Conservation (phyloP, 2,113 vertebrate species). For the Electrona antarctica region DNA sequence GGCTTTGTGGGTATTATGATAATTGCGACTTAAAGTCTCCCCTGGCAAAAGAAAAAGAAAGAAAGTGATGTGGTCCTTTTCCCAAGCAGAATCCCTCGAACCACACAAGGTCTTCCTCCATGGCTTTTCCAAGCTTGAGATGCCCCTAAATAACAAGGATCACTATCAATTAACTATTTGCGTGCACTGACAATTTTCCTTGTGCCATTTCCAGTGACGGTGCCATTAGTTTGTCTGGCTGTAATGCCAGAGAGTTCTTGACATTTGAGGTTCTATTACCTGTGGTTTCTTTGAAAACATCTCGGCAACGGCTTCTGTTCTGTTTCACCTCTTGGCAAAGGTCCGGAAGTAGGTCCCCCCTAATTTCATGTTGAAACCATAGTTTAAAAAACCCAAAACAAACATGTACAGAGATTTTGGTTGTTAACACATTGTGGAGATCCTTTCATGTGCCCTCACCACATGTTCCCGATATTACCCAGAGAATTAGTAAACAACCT, state of each 20-base stretch:
- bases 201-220: background rate
- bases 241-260: background rate
- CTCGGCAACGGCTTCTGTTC: constrained; percentile 56
- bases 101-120: too few relatives aligned
- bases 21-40: constrained; percentile 22
- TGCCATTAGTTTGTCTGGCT: constrained; percentile 2
- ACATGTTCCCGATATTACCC: constrained; percentile 68
- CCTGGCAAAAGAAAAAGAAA: background rate
- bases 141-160: too few relatives aligned
- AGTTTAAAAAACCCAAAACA: constrained; percentile 65
- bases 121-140: too few relatives aligned
- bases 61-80: background rate
- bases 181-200: background rate
- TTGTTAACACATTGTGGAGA: constrained; percentile 51
- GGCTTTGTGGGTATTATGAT: constrained; percentile 21
- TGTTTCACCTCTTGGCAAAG: constrained; percentile 54
- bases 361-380: constrained; percentile 63
- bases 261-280: constrained; percentile 4
- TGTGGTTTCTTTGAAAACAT: constrained; percentile 16
- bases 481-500: constrained; percentile 70
- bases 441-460: constrained; percentile 68
- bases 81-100: too few relatives aligned
- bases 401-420: constrained; percentile 56
- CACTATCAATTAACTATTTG: too few relatives aligned
- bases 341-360: constrained; percentile 46